These are phyloP conservation scores for Heteromormyrus szaboi DNA, from an alignment of 2,797 vertebrate genomes.

Conservation along the genomic window DNA sequence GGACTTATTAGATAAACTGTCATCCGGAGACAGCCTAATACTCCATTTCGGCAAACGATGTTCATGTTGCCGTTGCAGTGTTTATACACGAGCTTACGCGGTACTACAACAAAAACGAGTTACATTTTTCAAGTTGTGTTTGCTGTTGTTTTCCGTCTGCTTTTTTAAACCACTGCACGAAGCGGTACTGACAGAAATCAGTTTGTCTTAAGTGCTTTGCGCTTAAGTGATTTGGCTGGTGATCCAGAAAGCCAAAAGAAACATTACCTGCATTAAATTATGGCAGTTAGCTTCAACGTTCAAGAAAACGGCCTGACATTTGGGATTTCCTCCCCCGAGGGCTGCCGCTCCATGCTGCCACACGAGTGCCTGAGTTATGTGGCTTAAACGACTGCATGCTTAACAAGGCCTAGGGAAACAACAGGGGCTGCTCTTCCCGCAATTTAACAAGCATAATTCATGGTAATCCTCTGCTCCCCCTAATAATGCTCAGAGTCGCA, in stretches of 20 bases:
- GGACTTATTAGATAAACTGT: neutral
- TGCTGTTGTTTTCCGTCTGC: neutral
- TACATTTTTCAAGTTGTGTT: neutral
- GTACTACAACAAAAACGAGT: neutral
- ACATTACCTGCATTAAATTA: constrained; percentile 1
- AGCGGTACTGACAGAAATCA: neutral
- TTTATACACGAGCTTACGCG: neutral
- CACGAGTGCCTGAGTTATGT: neutral
- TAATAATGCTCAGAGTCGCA: neutral
- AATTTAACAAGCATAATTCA: neutral
- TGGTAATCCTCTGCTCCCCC: neutral
- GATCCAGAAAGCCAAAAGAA: neutral
- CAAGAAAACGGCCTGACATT: neutral
- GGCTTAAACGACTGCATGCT: neutral
- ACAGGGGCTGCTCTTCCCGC: neutral
- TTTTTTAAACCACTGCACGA: neutral
- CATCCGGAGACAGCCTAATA: neutral
- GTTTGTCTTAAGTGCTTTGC: neutral
- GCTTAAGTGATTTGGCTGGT: neutral
- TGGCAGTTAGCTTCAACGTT: neutral
- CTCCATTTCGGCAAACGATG: neutral
- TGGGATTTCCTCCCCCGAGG: neutral
- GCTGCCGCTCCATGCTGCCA: neutral
- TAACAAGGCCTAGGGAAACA: neutral
- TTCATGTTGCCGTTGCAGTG: neutral